Evolutionary conservation across 2,888 invertebrate genomes (phyloP), one percentile per base, ranked within the genome.

Genomic region (Euzetes globulus): DNA sequence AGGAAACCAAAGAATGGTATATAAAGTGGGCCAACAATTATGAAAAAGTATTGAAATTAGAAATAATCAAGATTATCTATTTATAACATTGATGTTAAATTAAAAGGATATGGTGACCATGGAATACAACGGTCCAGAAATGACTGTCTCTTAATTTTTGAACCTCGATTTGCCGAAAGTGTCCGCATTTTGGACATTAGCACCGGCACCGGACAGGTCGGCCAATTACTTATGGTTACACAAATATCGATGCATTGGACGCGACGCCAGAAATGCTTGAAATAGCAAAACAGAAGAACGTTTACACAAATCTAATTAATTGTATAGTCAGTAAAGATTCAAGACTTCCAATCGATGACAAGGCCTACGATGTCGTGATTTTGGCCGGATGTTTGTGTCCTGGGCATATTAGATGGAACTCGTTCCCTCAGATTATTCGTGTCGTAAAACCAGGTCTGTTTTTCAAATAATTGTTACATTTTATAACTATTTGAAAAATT

Each of bases 341-440:
- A 0, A 37, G 52, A 29, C n/a, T 74, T n/a, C 75, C 75, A 3
- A 17, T 75, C n/a, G 70, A 68, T 13, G 41, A 75, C 19, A 29
- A 71, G 22, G n/a, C 47, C 9, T 75, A 65, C 55, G 75, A 75
- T 47, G 65, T 41, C 13, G 50, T 71, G 1, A 45, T 75, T 13
- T 41, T 75, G 75, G 65, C 73, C n/a, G 74, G 73, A 19, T 68
- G 68, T 47, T 47, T 74, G 25, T 52, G 33, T 58, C 73, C 74
- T 15, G 75, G 73, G 25, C 73, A 75, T 37, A 63, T 74, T 55
- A 37, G 15, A 22, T 22, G 55, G 15, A 22, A 29, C 22, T 37
- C 75, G 19, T 60, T 74, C 17, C 47, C 52, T 45, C 65, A 74
- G 47, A 25, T 75, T 29, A 22, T 71, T 11, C 29, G 27, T 27